These are phyloP conservation scores for Harpalus rubripes DNA, from an alignment of 2,888 invertebrate species.

Conservation along the genomic window DNA sequence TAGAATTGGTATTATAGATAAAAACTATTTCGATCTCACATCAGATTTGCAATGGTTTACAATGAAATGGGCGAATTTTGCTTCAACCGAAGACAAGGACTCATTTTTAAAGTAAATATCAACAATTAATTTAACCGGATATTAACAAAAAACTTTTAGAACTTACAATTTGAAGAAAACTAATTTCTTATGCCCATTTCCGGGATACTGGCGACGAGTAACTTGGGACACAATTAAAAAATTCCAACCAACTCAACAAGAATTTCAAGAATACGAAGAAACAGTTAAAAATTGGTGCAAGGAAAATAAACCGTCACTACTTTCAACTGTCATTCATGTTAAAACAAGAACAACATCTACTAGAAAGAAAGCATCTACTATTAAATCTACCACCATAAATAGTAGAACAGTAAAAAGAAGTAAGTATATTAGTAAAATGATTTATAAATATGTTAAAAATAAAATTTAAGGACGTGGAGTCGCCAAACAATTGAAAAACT, in stretches of 20 bases:
- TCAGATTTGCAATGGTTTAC: conserved; percentile 74
- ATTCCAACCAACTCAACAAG: conserved; percentile 28
- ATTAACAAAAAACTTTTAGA: conserved; percentile 24
- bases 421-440: conserved; percentile 1
- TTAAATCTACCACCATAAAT: not conserved
- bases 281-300: conserved; percentile 43
- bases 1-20: conserved; percentile 72
- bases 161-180: conserved; percentile 8
- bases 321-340: not conserved
- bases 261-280: conserved; percentile 25
- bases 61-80: conserved; percentile 73
- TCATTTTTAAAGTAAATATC: conserved; percentile 45
- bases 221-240: conserved; percentile 35
- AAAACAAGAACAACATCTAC: not conserved
- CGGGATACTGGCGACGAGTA: conserved; percentile 52
- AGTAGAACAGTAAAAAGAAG: conserved; percentile 20
- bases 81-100: conserved; percentile 30
- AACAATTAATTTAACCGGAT: not conserved
- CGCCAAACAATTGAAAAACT: not conserved
- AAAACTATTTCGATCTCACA: conserved; percentile 73
- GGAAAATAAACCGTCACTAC: conserved; percentile 23
- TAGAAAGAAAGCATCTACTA: not conserved
- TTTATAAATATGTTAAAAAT: not conserved
- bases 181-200: conserved; percentile 55
- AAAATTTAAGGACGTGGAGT: conserved; percentile 4